A percentile compares a stretch with the other conserved stretches of the same genome.
phyloP scores from a whole-genome alignment of 2,797 vertebrate species.

The Dromococcyx pavoninus region DNA sequence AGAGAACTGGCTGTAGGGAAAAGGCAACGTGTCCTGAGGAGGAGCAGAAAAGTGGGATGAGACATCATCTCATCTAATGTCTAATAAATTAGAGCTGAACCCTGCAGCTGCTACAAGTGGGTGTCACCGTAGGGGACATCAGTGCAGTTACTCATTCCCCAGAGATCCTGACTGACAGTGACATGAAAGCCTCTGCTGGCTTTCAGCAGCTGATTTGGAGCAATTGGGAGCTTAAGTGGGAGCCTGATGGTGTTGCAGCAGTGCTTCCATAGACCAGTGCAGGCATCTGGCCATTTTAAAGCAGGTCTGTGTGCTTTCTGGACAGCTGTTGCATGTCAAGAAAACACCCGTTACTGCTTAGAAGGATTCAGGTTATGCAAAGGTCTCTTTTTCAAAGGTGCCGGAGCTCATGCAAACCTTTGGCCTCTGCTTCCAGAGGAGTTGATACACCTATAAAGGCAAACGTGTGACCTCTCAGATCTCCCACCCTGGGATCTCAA shows the following conservation, averaged over 20 bases:
- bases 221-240: background rate
- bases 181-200: background rate
- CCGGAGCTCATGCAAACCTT: background rate
- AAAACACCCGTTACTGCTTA: background rate
- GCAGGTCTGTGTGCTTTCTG: background rate
- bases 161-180: rapidly evolving
- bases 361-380: background rate
- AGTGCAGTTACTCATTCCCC: background rate
- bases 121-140: rapidly evolving
- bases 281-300: background rate
- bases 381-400: background rate
- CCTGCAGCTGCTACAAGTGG: background rate
- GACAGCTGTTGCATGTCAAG: background rate
- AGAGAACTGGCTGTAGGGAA: background rate
- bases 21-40: background rate
- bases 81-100: background rate
- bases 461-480: background rate
- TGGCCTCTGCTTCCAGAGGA: background rate
- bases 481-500: rapidly evolving
- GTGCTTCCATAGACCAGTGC: background rate
- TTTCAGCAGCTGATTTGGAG: background rate
- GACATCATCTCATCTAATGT: background rate
- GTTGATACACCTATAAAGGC: background rate
- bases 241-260: background rate
- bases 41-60: background rate